phyloP scores from a whole-genome alignment of 2,113 vertebrate species.

The Bufo bufo region DNA sequence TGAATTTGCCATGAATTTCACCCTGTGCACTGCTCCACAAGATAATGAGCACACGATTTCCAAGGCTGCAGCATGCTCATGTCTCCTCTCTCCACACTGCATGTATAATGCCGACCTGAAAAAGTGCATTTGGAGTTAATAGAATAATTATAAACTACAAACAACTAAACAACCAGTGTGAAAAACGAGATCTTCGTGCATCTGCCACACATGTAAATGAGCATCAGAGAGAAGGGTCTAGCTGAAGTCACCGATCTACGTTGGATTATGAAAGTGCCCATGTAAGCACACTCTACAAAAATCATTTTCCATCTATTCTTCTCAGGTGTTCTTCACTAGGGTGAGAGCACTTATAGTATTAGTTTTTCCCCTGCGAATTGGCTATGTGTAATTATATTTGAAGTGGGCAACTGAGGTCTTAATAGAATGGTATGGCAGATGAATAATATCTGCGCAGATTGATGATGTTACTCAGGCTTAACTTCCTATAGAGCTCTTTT shows the following conservation, averaged over 20 bases:
- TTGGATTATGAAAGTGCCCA: neutral
- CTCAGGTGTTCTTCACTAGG: neutral
- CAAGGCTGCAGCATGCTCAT: too few species aligned
- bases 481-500: neutral
- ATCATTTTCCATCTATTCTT: neutral
- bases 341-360: neutral
- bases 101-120: too few species aligned
- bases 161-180: neutral
- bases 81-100: too few species aligned
- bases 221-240: neutral
- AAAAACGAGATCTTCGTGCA: neutral
- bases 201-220: neutral
- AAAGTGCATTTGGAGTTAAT: too few species aligned
- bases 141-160: neutral
- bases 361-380: neutral
- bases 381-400: conserved; percentile 11
- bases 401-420: neutral
- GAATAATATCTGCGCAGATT: conserved; percentile 5
- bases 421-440: neutral
- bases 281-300: neutral
- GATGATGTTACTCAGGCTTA: neutral
- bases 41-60: too few species aligned
- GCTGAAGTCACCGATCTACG: neutral
- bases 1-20: neutral
- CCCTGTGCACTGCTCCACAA: neutral